Base-by-base conservation (phyloP, 2,797 vertebrate genomes). In the Diglossa cyanea region DNA sequence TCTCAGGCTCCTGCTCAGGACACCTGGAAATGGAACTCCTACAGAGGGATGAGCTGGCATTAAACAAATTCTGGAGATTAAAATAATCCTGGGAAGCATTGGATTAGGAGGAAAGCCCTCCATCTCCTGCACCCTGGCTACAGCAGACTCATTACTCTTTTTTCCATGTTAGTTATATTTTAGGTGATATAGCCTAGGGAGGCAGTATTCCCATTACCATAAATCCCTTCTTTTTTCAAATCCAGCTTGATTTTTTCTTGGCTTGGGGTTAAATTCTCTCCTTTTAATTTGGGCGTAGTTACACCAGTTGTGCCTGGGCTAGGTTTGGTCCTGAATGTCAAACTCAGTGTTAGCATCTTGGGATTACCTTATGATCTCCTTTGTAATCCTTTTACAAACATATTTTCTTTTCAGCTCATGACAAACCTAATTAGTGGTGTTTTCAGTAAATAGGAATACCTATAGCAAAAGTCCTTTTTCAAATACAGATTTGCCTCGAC, bases 371-470 rank as follows among this genome's bases (percentile, higher is more conserved):
- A 78, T 93, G 78, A 86, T 95, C 88, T 94, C 44, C 58, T 94
- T 96, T 91, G 92, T 96, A 93, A 96, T 94, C 87, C 94, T 86
- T 96, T 88, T 88, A 90, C 85, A 96, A 94, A 96, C 81, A 75
- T 93, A 93, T 95, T 96, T 95, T 96, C 84, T 91, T 96, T 96
- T 81, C 87, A 90, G 91, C 91, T 96, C 85, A 88, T 78, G 87
- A 53, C 81, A 93, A 96, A 86, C 78, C 76, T 94, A 83, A 80
- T 96, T 93, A 96, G 54, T 62, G 62, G 26, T 86, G 73, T 96
- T 96, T 97, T 90, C 73, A 70, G 86, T 93, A 95, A 96, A 90
- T 63, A 95, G 13, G 85, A 94, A 86, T 55, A 62, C 66, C 45
- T 85, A 31, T 60, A 94, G 12, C 62, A 70, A 81, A 95, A 85